Percentiles rank a stretch among this genome's conserved stretches.
phyloP scores from a whole-genome alignment of 1,140 invertebrate genomes.

The Popillia japonica region DNA sequence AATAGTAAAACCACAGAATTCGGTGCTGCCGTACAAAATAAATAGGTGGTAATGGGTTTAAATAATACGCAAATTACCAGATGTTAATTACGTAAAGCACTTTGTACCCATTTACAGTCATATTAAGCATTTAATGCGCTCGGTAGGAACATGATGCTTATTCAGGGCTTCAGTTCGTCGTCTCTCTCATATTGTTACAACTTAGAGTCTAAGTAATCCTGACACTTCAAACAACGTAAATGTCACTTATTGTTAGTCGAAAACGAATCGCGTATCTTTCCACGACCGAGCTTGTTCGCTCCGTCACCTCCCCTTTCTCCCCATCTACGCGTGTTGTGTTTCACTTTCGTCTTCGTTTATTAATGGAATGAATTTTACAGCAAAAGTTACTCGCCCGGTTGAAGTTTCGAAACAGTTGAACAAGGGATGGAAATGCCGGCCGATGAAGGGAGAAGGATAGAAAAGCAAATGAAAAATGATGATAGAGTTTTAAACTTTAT shows the following conservation, averaged over 20 bases:
- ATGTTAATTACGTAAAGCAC: constrained; percentile 17
- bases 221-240: neutral
- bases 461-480: constrained; percentile 19
- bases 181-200: neutral
- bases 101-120: constrained; percentile 7
- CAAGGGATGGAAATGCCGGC: neutral
- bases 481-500: constrained; percentile 28
- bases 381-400: neutral
- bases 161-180: neutral
- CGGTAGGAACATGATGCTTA: neutral
- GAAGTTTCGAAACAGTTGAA: neutral
- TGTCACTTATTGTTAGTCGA: neutral
- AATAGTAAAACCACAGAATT: neutral
- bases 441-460: neutral
- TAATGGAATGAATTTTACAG: constrained; percentile 13
- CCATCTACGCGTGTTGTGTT: constrained; percentile 2
- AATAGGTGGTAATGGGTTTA: neutral
- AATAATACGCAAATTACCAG: constrained; percentile 19
- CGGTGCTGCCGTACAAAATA: neutral
- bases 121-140: neutral
- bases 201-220: neutral
- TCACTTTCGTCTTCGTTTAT: neutral
- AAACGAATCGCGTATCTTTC: neutral
- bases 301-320: neutral
- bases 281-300: neutral